Conservation (phyloP, 1,140 invertebrate genomes). For the Drosophila melanica region DNA sequence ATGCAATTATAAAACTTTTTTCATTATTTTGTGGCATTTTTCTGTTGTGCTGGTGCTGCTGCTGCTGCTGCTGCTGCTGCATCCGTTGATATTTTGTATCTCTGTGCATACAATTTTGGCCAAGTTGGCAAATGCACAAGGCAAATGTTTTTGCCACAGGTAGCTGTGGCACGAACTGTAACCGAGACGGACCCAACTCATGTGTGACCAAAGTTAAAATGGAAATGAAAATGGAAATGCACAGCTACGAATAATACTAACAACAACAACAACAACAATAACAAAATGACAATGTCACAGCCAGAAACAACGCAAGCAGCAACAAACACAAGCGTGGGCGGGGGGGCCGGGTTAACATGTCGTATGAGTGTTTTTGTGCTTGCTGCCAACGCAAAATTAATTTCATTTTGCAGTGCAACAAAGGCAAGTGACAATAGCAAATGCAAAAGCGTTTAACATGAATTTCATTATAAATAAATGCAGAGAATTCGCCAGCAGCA, state of each 20-base stretch:
- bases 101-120: slow-evolving; percentile 65
- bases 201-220: slow-evolving; percentile 80
- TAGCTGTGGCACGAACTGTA: slow-evolving; percentile 57
- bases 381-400: slow-evolving; percentile 75
- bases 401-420: slow-evolving; percentile 67
- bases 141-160: slow-evolving; percentile 56
- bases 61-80: slow-evolving; percentile 20
- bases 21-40: slow-evolving; percentile 74
- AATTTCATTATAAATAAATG: slow-evolving; percentile 60
- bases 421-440: slow-evolving; percentile 73
- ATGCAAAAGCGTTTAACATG: slow-evolving; percentile 74
- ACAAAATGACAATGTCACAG: slow-evolving; percentile 67
- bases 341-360: slow-evolving; percentile 48
- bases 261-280: slow-evolving; percentile 26
- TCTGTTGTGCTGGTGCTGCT: slow-evolving; percentile 14
- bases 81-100: slow-evolving; percentile 71
- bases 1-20: slow-evolving; percentile 82
- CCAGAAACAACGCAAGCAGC: slow-evolving; percentile 34
- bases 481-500: slow-evolving; percentile 23
- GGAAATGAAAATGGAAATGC: slow-evolving; percentile 52
- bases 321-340: neutral
- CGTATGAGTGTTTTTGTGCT: slow-evolving; percentile 72
- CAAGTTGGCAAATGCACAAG: slow-evolving; percentile 52
- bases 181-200: slow-evolving; percentile 72
- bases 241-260: slow-evolving; percentile 21